Conservation (phyloP, 2,888 invertebrate genomes). For the Tineola bisselliella region DNA sequence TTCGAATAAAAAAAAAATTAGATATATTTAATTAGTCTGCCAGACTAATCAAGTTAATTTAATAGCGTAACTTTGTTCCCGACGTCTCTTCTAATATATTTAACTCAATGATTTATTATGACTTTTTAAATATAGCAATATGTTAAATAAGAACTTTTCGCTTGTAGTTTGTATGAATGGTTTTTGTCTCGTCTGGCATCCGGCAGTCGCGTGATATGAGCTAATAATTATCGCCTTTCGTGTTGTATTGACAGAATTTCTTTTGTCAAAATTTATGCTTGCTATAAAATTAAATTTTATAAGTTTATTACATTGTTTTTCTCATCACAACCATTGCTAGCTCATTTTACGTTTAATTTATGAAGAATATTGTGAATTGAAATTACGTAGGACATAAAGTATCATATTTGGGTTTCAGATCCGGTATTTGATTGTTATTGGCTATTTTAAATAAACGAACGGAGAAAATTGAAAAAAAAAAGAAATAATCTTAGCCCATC, state of each 20-base stretch:
- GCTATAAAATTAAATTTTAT: slow-evolving; percentile 2
- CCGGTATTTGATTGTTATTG: too few relatives aligned
- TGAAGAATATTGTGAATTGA: neutral
- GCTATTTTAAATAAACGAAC: too few relatives aligned
- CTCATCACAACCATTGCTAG: neutral
- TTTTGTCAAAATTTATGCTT: slow-evolving; percentile 6
- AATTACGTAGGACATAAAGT: neutral
- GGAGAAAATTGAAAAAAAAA: too few relatives aligned
- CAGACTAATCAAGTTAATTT: too few relatives aligned
- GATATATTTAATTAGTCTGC: too few relatives aligned
- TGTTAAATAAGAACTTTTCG: neutral
- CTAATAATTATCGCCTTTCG: slow-evolving; percentile 8
- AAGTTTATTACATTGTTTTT: slow-evolving; percentile 5
- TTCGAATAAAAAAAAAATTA: too few relatives aligned
- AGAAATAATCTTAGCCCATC: too few relatives aligned
- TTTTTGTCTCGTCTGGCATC: slow-evolving; percentile 3
- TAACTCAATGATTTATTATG: too few relatives aligned
- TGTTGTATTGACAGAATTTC: slow-evolving; percentile 11
- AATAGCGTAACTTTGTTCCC: too few relatives aligned
- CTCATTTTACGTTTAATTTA: neutral
- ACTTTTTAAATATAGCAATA: too few relatives aligned
- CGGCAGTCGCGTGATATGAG: slow-evolving; percentile 7
- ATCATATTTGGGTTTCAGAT: too few relatives aligned
- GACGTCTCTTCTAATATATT: too few relatives aligned
- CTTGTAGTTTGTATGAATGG: neutral